phyloP scores from a whole-genome alignment of 2,888 invertebrate species.

The Terebella lapidaria region DNA sequence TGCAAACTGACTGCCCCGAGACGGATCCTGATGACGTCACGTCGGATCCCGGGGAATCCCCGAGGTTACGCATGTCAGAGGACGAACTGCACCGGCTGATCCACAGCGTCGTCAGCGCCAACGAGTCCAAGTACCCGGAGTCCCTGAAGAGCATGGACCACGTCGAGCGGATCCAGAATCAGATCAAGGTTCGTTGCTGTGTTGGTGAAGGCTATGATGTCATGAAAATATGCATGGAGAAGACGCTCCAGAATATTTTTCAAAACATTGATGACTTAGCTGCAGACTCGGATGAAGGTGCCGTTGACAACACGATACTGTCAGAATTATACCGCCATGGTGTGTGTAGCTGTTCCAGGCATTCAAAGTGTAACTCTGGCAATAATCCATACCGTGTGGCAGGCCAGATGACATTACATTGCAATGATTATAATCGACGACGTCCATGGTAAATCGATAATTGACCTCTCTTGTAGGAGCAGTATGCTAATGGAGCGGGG shows the following conservation, averaged over 20 bases:
- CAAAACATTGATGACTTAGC: too few relatives aligned
- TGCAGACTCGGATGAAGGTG: too few relatives aligned
- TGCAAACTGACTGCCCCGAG: conserved; percentile 25
- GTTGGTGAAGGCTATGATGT: not conserved
- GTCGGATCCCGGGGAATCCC: not conserved
- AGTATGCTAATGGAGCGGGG: not conserved
- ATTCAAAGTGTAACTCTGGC: too few relatives aligned
- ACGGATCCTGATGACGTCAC: not conserved
- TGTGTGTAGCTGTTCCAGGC: too few relatives aligned
- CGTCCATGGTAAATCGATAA: too few relatives aligned
- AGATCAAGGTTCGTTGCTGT: not conserved
- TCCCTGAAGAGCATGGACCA: not conserved
- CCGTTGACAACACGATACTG: too few relatives aligned
- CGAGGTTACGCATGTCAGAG: not conserved
- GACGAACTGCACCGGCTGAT: not conserved
- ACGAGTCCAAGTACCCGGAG: not conserved
- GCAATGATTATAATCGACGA: too few relatives aligned
- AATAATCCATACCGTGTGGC: too few relatives aligned
- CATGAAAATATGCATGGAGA: not conserved
- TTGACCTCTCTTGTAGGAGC: not conserved
- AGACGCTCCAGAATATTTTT: too few relatives aligned
- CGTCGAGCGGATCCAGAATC: not conserved
- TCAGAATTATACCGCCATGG: too few relatives aligned
- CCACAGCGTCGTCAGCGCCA: not conserved
- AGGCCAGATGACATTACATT: too few relatives aligned